Percentiles rank a stretch among this genome's conserved stretches.
Conservation (phyloP, 2,888 invertebrate genomes). For the Tipula vernalis region DNA sequence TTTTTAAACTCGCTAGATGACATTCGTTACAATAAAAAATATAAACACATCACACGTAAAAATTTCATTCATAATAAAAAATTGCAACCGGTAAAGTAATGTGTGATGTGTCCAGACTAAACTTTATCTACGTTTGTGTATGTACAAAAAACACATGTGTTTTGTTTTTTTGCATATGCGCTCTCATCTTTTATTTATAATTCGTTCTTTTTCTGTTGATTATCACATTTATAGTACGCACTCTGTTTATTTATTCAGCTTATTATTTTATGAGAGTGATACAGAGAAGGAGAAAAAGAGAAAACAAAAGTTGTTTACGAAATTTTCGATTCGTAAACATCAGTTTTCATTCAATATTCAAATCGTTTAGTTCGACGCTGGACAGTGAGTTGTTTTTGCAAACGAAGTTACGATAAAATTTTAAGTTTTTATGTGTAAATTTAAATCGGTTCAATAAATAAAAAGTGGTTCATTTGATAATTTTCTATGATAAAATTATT, state of each 20-base stretch:
- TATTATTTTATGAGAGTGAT: neutral
- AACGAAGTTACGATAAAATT: neutral
- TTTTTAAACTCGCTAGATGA: neutral
- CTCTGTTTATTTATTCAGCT: neutral
- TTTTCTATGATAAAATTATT: neutral
- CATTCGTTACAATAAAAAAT: neutral
- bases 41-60: neutral
- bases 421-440: neutral
- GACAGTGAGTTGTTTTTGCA: neutral
- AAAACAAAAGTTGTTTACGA: neutral
- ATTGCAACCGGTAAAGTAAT: neutral
- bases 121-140: neutral
- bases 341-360: neutral
- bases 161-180: neutral
- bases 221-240: neutral
- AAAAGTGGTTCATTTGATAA: neutral
- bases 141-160: neutral
- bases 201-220: neutral
- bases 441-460: neutral
- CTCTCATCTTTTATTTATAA: neutral
- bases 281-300: neutral
- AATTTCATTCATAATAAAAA: neutral
- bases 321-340: neutral
- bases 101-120: neutral
- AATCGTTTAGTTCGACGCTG: neutral